Evolutionary conservation across 2,113 vertebrate species (phyloP).

Genomic region (Alectura lathami): DNA sequence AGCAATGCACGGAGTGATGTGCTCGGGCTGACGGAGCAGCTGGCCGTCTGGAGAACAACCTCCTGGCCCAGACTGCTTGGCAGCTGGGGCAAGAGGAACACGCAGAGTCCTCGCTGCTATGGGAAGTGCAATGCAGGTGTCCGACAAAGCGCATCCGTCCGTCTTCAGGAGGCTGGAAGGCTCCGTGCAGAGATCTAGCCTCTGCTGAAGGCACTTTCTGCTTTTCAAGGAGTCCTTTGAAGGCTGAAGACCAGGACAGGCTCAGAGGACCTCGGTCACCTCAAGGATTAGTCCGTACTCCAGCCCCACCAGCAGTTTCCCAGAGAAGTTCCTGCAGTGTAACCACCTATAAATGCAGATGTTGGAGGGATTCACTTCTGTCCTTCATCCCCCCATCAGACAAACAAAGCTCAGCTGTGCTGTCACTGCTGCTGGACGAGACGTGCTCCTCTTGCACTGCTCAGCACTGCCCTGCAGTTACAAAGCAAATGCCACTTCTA

Average conservation of each 20-base stretch:
- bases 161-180: fast-evolving
- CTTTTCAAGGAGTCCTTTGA: fast-evolving
- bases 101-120: fast-evolving
- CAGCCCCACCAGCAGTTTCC: neutral
- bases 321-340: neutral
- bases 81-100: neutral
- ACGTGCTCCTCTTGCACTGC: fast-evolving
- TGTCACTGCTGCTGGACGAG: neutral
- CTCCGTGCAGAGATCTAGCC: neutral
- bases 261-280: fast-evolving
- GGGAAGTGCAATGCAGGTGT: fast-evolving
- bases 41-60: neutral
- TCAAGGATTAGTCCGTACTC: neutral
- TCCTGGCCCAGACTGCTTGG: neutral
- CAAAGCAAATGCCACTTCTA: neutral
- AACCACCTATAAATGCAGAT: neutral
- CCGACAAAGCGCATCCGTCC: fast-evolving
- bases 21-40: neutral
- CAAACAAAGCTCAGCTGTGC: neutral
- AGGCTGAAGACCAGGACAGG: neutral
- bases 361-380: neutral
- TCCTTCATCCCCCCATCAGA: neutral
- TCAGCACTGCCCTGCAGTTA: neutral
- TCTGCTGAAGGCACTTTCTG: neutral
- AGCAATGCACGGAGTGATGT: neutral